These are phyloP conservation scores for Thamnaconus septentrionalis DNA, from an alignment of 2,113 vertebrate species.

Conservation along the genomic window DNA sequence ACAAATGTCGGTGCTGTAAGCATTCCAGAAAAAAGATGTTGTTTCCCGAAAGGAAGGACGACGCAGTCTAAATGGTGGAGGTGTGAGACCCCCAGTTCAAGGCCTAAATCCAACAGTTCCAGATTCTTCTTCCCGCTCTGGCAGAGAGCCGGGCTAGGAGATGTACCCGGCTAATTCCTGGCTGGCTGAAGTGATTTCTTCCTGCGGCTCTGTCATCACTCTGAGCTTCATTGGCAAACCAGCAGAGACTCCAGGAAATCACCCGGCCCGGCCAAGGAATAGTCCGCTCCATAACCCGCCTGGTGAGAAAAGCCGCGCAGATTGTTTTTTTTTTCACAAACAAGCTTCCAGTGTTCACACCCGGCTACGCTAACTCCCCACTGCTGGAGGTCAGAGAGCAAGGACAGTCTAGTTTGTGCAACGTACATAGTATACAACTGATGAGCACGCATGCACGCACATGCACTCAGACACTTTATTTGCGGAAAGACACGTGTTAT, in stretches of 20 bases:
- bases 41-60: too few relatives aligned
- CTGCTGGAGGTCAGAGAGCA: background rate
- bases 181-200: constrained; percentile 3
- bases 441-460: too few relatives aligned
- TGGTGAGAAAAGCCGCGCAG: constrained; percentile 6
- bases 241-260: constrained; percentile 8
- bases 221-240: constrained; percentile 6
- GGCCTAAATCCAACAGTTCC: too few relatives aligned
- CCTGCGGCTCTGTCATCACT: constrained; percentile 14
- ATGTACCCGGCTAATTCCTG: constrained; percentile 3
- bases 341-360: background rate
- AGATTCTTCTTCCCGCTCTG: background rate
- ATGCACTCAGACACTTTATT: too few relatives aligned
- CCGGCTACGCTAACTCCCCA: background rate
- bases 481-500: too few relatives aligned
- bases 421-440: too few relatives aligned
- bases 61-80: background rate
- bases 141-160: background rate
- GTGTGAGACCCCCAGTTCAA: background rate
- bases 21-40: background rate
- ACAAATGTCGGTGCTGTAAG: constrained; percentile 28
- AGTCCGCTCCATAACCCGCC: constrained; percentile 2
- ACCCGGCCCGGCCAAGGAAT: constrained; percentile 4
- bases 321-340: constrained; percentile 13
- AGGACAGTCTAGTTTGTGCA: too few relatives aligned